These are phyloP conservation scores for Oceanodroma leucorhoa DNA, from an alignment of 2,797 vertebrate genomes.

Conservation along the genomic window DNA sequence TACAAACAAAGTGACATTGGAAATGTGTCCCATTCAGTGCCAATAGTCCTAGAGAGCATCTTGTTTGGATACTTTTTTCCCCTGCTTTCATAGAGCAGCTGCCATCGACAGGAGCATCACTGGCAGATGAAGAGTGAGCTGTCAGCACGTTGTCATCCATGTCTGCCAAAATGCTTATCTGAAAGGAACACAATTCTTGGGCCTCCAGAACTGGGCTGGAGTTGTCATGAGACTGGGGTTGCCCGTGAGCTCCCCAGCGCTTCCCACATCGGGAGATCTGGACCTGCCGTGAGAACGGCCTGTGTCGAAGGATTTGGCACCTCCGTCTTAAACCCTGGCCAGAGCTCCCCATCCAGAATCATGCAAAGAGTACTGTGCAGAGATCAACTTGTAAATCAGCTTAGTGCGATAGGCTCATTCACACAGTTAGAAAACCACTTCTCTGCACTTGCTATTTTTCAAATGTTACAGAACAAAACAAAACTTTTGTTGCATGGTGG, in stretches of 20 bases:
- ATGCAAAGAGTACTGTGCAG: not conserved
- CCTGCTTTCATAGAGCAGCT: not conserved
- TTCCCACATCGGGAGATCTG: not conserved
- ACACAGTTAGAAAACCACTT: not conserved
- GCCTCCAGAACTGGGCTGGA: not conserved
- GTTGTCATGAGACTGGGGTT: not conserved
- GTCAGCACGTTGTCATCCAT: not conserved
- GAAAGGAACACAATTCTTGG: not conserved
- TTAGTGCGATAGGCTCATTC: not conserved
- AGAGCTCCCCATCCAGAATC: not conserved
- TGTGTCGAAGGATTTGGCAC: not conserved
- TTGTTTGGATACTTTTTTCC: not conserved
- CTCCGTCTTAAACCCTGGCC: not conserved
- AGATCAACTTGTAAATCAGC: not conserved
- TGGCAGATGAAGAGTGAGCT: not conserved
- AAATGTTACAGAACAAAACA: not conserved
- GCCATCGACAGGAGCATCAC: not conserved
- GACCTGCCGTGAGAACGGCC: not conserved
- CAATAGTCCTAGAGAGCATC: not conserved
- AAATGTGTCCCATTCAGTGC: not conserved
- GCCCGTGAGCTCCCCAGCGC: not conserved
- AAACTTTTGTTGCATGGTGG: not conserved
- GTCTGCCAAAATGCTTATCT: not conserved
- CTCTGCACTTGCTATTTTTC: not conserved
- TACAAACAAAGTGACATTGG: not conserved